phyloP scores from a whole-genome alignment of 1,140 invertebrate species.

The Caerostris darwini region DNA sequence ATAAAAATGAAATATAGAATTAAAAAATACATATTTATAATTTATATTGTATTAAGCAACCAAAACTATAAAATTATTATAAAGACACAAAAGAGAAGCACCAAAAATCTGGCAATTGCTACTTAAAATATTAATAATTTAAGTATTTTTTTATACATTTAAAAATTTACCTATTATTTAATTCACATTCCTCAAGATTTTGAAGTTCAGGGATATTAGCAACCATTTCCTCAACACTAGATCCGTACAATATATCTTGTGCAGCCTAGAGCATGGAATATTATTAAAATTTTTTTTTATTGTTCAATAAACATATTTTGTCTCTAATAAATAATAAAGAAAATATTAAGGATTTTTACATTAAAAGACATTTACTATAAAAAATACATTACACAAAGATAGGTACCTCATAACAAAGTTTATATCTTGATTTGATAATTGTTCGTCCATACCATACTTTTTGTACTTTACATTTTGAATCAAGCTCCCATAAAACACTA shows the following conservation, averaged over 20 bases:
- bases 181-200: slow-evolving; percentile 73
- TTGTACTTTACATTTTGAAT: slow-evolving; percentile 80
- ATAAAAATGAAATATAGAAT: too few species aligned
- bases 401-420: slow-evolving; percentile 82
- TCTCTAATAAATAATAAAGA: neutral
- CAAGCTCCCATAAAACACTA: slow-evolving; percentile 83
- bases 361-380: neutral
- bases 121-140: too few species aligned
- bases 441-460: slow-evolving; percentile 82
- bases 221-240: slow-evolving; percentile 79
- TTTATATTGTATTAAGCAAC: too few species aligned
- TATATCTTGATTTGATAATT: slow-evolving; percentile 82
- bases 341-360: too few species aligned
- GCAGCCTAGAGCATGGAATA: slow-evolving; percentile 78
- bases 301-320: neutral
- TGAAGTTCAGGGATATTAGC: slow-evolving; percentile 81
- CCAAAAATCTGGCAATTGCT: too few species aligned
- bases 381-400: neutral
- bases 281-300: neutral
- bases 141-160: too few species aligned
- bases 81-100: too few species aligned
- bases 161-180: slow-evolving; percentile 35
- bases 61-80: too few species aligned
- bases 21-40: too few species aligned
- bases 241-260: slow-evolving; percentile 81